Evolutionary conservation across 2,888 invertebrate genomes (phyloP), one percentile per base, ranked within the genome.

Genomic region (Catonia carolina): DNA sequence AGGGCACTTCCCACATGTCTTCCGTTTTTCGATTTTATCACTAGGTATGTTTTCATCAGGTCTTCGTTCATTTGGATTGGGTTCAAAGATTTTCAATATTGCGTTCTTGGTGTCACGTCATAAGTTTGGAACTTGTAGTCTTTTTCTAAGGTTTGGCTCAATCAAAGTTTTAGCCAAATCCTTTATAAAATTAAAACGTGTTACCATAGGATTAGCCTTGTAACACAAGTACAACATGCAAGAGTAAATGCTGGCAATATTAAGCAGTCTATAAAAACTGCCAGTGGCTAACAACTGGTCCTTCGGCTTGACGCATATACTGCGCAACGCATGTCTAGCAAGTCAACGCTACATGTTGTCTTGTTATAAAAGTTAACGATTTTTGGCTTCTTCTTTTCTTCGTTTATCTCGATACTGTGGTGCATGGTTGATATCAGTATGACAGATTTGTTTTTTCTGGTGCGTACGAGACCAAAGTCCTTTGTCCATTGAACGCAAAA

Each of bases 361-460:
- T 10, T 15, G 20, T 55, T 55, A 31, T 55, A 55, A 4, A 37
- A 50, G n/a, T 39, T 27, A 4, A 49, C 17, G n/a, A 55, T 49
- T 37, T 55, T 49, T 2, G 49, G 49, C 23, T 55, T 55, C n/a
- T 39, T 15, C n/a, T 55, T 55, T 22, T 49, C 49, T 33, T 37
- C 39, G 27, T 50, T 49, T 20, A 31, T 50, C 5, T 49, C 41
- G 1, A 17, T 15, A 8, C 15, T 15, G n/a, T 55, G 55, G 20
- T 49, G 49, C 49, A 55, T 63, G 35, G 53, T 55, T 7, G 60
- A 60, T 17, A 55, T 51, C 12, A 60, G 31, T 15, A 55, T 15
- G 6, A 59, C 59, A 8, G 50, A 51, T 22, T 56, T 56, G 39
- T 59, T 59, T 33, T 51, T 41, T 56, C 56, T 33, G 53, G 49